Conservation (phyloP, 2,888 invertebrate genomes). For the Neria commutata region DNA sequence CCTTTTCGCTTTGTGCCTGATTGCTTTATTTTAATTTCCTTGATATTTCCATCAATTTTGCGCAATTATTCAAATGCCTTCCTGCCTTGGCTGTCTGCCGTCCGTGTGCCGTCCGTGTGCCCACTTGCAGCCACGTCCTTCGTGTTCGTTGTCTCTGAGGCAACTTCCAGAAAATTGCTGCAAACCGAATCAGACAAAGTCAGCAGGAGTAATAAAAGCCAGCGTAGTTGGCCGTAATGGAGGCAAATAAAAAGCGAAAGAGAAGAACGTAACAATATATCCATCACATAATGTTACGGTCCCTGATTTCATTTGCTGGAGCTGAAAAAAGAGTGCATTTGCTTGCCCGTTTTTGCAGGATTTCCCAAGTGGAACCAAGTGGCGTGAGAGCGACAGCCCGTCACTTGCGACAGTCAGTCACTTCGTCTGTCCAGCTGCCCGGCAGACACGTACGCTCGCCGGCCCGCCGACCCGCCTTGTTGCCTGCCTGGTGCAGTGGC, state of each 20-base stretch:
- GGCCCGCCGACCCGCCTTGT: no score
- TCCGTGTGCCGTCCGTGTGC: not conserved
- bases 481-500: no score
- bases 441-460: no score
- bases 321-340: constrained; percentile 43
- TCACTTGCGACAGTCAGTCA: not conserved
- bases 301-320: constrained; percentile 59
- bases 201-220: constrained; percentile 3
- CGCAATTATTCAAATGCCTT: not conserved
- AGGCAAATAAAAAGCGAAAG: constrained; percentile 10
- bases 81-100: no score
- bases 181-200: constrained; percentile 23
- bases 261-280: constrained; percentile 43
- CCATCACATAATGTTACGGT: constrained; percentile 56
- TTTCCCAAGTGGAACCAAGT: constrained; percentile 41
- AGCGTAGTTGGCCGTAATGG: constrained; percentile 6
- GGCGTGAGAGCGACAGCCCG: constrained; percentile 26
- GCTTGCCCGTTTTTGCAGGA: constrained; percentile 27
- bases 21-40: constrained; percentile 10
- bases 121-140: not conserved
- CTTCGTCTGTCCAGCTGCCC: not conserved
- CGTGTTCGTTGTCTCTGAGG: constrained; percentile 27
- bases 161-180: constrained; percentile 50
- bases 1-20: constrained; percentile 29
- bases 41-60: not conserved